Evolutionary conservation across 2,888 invertebrate genomes (phyloP), one percentile per base, ranked within the genome.

Genomic region (Morinoia aosen): DNA sequence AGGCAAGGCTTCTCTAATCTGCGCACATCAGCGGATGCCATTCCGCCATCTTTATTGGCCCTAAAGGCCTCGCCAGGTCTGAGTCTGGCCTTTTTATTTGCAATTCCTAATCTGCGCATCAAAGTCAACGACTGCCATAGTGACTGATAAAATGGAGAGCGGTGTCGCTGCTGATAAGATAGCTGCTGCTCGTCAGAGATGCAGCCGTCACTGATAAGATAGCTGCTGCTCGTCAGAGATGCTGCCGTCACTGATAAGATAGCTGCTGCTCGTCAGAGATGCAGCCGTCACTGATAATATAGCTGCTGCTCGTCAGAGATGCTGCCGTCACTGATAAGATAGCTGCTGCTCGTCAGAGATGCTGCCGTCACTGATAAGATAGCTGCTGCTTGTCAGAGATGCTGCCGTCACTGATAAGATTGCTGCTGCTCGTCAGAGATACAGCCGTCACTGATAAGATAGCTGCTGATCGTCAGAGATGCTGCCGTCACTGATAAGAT

Each of bases 61-160:
- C 16, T 93, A 93, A 93, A 93, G 48, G 57, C 33, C 56, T 48
- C 93, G 57, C 57, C 57, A 93, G 33, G 93, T 57, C 57, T 33
- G 93, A 11, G 57, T 33, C 93, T 33, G 58, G 48, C 12, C 48
- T 93, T 93, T 57, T 93, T 93, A 93, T 93, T 93, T 48, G 93
- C 57, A 93, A 93, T 10, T 93, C 93, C 93, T 93, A 57, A 93
- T 93, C 93, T 93, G 93, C 48, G 57, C 93, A 93, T 93, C 93
- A 93, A 93, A 93, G 93, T 93, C 93, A 93, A 93, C 93, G 93
- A 93, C 93, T 93, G 90, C 10, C 93, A 57, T 14, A 39, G n/a
- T 33, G 11, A 93, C 93, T 57, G 56, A 93, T 93, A 57, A 56
- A 93, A 57, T 48, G 48, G 93, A 48, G 39, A 57, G 33, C 14